Base-by-base conservation (phyloP, 1,140 invertebrate species). In the Neotoxoptera formosana region DNA sequence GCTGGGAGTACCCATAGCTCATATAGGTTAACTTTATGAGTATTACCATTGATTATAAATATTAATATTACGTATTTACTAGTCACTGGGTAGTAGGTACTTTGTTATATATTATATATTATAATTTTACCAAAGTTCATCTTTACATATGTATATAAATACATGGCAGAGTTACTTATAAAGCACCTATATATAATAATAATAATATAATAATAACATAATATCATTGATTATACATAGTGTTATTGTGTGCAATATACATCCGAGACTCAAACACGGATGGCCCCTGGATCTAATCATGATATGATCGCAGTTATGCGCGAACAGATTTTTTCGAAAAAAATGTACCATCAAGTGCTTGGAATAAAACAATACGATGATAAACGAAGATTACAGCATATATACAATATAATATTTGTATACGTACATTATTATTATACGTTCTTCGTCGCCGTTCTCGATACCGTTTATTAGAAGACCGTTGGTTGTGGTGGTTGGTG, bases 391-490 rank as follows among this genome's bases (percentile, higher is more conserved):
- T n/a, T 67, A 11, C 3, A n/a, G 60, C 30, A n/a, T n/a, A 67
- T 30, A n/a, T n/a, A 67, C 30, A 67, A 67, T 67, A 30, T 67
- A 67, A 53, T 67, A 67, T n/a, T 67, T n/a, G n/a, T 67, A 30
- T 67, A n/a, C 14, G n/a, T 23, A n/a, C 25, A 67, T n/a, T 23
- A n/a, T 67, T 67, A 67, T 67, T 67, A 67, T 67, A 67, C 30
- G 45, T 87, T 87, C 41, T 87, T 87, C 86, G 45, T 48, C 47
- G 30, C 20, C 86, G 30, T 51, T 47, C 21, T 88, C 47, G n/a
- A 56, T 36, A 89, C 48, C 48, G 21, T 89, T 89, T 89, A 89
- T 89, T 51, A 89, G n/a, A 56, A 48, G 30, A 30, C 14, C 86
- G 86, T 9, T 48, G 84, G 45, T 87, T 47, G 47, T 7, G 47